Conservation (phyloP, 2,113 vertebrate genomes). For the Larimichthys polyactis region DNA sequence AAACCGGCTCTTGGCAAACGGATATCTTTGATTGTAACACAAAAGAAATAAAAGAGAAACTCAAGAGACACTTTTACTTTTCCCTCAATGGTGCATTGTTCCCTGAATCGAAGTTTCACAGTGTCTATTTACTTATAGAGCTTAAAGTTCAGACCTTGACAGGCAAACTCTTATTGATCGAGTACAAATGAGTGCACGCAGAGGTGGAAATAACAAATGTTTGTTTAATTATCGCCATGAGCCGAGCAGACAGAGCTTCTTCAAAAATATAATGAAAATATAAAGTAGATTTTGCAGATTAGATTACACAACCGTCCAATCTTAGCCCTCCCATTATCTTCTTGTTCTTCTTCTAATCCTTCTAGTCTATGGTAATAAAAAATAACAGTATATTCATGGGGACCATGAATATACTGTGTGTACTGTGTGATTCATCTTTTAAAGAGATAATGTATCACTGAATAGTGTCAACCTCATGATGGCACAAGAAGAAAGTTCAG, state of each 20-base stretch:
- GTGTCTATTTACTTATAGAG: slow-evolving; percentile 54
- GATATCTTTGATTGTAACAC: not conserved
- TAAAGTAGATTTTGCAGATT: no score
- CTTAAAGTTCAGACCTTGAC: slow-evolving; percentile 67
- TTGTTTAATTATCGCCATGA: slow-evolving; percentile 16
- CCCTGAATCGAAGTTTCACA: slow-evolving; percentile 19
- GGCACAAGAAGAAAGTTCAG: not conserved
- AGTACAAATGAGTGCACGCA: not conserved
- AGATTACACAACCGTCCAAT: no score
- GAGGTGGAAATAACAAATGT: not conserved
- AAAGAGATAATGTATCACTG: no score
- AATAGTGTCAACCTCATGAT: no score
- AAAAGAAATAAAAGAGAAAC: not conserved
- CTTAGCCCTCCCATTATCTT: no score
- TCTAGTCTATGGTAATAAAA: no score
- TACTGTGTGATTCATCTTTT: no score
- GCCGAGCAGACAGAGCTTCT: not conserved
- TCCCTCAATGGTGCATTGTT: not conserved
- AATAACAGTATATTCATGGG: no score
- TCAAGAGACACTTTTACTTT: not conserved
- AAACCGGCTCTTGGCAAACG: not conserved
- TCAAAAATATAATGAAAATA: no score
- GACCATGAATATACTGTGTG: no score
- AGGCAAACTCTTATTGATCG: slow-evolving; percentile 51
- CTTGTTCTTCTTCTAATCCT: no score